Conservation (phyloP, 1,140 invertebrate species). For the Drepana arcuata region DNA sequence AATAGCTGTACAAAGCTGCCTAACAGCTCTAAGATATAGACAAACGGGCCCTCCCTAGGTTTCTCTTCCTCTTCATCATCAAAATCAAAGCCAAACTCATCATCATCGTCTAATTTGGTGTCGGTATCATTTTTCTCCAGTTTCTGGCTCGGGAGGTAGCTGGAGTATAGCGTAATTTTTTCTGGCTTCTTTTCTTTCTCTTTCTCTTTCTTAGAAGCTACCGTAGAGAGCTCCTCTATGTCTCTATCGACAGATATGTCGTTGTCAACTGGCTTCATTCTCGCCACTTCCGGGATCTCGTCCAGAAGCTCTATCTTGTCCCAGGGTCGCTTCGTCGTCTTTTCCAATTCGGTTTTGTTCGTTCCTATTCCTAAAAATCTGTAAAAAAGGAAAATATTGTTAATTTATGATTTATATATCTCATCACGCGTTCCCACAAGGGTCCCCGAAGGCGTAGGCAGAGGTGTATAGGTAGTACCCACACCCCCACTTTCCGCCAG, state of each 20-base stretch:
- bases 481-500: too few species aligned
- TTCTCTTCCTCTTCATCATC: conserved; percentile 15
- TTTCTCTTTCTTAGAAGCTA: conserved; percentile 33
- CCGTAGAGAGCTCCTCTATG: conserved; percentile 43
- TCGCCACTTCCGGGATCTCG: conserved; percentile 27
- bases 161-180: conserved; percentile 50
- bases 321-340: conserved; percentile 32
- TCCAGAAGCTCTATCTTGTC: conserved; percentile 51
- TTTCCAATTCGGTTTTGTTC: conserved; percentile 24
- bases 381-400: too few species aligned
- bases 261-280: conserved; percentile 2
- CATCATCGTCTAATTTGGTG: conserved; percentile 17
- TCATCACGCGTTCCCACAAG: too few species aligned
- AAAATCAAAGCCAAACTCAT: conserved; percentile 2
- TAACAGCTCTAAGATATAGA: conserved; percentile 42
- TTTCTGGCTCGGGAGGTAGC: conserved; percentile 30
- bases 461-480: too few species aligned
- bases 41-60: conserved; percentile 33
- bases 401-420: too few species aligned
- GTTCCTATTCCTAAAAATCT: conserved; percentile 43
- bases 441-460: too few species aligned
- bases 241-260: conserved; percentile 40
- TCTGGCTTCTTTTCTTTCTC: conserved; percentile 57
- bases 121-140: conserved; percentile 28
- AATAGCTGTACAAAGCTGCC: conserved; percentile 40